Percentiles rank a stretch among this genome's conserved stretches.
phyloP scores from a whole-genome alignment of 2,888 invertebrate genomes.

The Ametastegia equiseti region DNA sequence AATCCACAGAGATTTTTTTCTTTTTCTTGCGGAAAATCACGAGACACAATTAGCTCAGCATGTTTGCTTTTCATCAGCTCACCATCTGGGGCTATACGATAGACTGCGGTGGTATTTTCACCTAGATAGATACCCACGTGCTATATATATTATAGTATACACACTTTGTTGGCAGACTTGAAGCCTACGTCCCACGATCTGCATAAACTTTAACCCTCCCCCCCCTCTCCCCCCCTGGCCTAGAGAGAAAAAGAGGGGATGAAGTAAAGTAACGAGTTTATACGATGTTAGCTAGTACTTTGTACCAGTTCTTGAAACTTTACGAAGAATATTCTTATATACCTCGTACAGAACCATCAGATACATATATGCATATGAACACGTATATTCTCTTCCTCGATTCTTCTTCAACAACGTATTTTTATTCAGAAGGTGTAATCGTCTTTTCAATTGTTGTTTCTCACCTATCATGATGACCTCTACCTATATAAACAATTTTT shows the following conservation, averaged over 20 bases:
- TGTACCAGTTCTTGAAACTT: slow-evolving; percentile 15
- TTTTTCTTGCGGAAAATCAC: slow-evolving; percentile 18
- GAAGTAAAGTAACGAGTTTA: slow-evolving; percentile 5
- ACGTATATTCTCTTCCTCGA: no score
- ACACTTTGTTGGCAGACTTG: not conserved
- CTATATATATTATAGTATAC: not conserved
- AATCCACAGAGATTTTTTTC: slow-evolving; percentile 44
- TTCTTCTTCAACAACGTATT: no score
- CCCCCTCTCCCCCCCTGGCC: not conserved
- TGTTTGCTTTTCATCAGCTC: slow-evolving; percentile 51
- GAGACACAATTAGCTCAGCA: slow-evolving; percentile 41
- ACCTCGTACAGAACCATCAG: not conserved
- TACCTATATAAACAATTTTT: not conserved
- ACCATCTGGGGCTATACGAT: not conserved
- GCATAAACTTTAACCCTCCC: slow-evolving; percentile 34
- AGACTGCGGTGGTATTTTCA: slow-evolving; percentile 19
- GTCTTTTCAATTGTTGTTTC: not conserved
- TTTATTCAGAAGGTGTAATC: no score
- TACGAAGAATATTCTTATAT: not conserved
- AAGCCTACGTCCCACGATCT: not conserved
- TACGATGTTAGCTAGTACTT: slow-evolving; percentile 16
- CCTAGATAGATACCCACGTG: no score
- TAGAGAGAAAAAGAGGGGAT: not conserved
- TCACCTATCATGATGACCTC: not conserved
- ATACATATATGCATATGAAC: no score